These are phyloP conservation scores for Sphaerophoria taeniata DNA, from an alignment of 2,888 invertebrate genomes.

Conservation along the genomic window DNA sequence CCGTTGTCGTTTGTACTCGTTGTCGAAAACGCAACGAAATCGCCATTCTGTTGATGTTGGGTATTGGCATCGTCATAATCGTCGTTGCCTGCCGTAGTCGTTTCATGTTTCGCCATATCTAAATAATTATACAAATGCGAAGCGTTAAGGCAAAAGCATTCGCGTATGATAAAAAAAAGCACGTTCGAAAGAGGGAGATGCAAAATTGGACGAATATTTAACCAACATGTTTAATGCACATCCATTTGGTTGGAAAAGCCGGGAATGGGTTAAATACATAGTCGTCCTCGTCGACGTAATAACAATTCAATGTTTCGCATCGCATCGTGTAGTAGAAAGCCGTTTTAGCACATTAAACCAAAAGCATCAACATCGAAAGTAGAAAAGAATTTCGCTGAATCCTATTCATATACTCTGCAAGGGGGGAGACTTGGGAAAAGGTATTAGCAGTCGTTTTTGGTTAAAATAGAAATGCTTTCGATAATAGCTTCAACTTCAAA, in stretches of 20 bases:
- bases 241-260: background rate
- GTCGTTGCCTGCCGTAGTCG: conserved; percentile 38
- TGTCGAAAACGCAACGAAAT: background rate
- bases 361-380: conserved; percentile 19
- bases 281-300: conserved; percentile 26
- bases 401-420: conserved; percentile 55
- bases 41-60: conserved; percentile 41
- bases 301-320: conserved; percentile 62
- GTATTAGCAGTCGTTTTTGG: conserved; percentile 33
- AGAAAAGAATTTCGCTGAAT: conserved; percentile 14
- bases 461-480: conserved; percentile 37
- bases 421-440: conserved; percentile 25
- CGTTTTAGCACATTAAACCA: conserved; percentile 46
- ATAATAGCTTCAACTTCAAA: conserved; percentile 39
- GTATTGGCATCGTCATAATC: conserved; percentile 22
- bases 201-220: conserved; percentile 25
- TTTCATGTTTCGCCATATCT: conserved; percentile 61
- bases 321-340: conserved; percentile 11
- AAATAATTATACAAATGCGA: conserved; percentile 65
- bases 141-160: conserved; percentile 57
- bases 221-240: conserved; percentile 39
- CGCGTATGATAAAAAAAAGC: conserved; percentile 3
- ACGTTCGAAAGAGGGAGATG: conserved; percentile 27
- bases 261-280: conserved; percentile 15
- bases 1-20: conserved; percentile 46